Conservation (phyloP, 2,797 vertebrate species). For the Anabas testudineus region DNA sequence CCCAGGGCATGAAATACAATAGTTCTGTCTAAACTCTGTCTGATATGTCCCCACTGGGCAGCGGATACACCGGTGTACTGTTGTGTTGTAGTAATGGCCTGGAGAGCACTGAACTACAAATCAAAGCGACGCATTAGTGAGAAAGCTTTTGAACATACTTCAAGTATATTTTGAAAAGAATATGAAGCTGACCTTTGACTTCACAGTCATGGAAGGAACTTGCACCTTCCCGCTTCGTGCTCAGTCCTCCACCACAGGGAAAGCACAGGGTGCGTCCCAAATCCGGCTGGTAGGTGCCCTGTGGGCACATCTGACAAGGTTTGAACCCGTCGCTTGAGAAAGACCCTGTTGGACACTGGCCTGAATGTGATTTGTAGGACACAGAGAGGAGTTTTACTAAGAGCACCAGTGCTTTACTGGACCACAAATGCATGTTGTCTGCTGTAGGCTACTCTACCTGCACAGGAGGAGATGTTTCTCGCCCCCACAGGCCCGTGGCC, state of each 20-base stretch:
- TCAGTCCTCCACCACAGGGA: slow-evolving; percentile 92
- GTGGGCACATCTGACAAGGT: slow-evolving; percentile 92
- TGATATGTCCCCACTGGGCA: slow-evolving; percentile 95
- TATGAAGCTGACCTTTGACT: slow-evolving; percentile 90
- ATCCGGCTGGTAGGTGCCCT: slow-evolving; percentile 94
- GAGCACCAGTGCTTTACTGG: not conserved
- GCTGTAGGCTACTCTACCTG: slow-evolving; percentile 80
- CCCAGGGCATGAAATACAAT: slow-evolving; percentile 95
- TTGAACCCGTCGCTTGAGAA: slow-evolving; percentile 94
- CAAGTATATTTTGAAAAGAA: not conserved
- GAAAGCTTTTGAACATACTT: not conserved
- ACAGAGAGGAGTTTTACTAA: not conserved
- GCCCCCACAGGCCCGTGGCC: slow-evolving; percentile 91
- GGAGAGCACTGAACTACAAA: slow-evolving; percentile 93
- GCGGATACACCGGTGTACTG: slow-evolving; percentile 95
- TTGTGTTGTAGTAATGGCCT: slow-evolving; percentile 97
- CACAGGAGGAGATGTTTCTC: slow-evolving; percentile 93
- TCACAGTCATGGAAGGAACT: slow-evolving; percentile 97
- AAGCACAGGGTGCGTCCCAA: slow-evolving; percentile 93
- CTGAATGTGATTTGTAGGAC: slow-evolving; percentile 75
- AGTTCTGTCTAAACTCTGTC: slow-evolving; percentile 97
- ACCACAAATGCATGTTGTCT: not conserved
- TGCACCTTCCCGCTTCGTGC: slow-evolving; percentile 93
- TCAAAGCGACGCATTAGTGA: not conserved
- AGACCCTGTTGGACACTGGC: slow-evolving; percentile 93